Conservation (phyloP, 2,888 invertebrate genomes). For the Cistogaster globosa region DNA sequence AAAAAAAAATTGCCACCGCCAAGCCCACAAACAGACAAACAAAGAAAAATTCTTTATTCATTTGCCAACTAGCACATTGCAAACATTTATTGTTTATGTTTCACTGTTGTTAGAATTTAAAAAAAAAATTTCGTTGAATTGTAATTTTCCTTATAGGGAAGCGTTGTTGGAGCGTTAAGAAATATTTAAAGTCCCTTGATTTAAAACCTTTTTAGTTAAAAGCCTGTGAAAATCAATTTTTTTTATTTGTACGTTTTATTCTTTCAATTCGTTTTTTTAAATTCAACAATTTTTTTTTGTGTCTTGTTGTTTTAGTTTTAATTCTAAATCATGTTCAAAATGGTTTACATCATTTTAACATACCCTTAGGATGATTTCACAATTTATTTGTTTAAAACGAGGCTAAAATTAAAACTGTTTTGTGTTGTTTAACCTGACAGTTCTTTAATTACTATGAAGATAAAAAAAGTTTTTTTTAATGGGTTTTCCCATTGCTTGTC, state of each 20-base stretch:
- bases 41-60: background rate
- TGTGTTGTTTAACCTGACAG: conserved; percentile 34
- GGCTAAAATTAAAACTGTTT: background rate
- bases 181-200: conserved; percentile 35
- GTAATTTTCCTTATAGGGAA: conserved; percentile 39
- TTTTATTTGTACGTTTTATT: conserved; percentile 17
- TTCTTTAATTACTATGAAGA: conserved; percentile 24
- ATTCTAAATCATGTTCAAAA: conserved; percentile 54
- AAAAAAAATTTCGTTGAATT: conserved; percentile 35
- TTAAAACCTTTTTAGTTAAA: conserved; percentile 39
- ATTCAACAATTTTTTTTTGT: conserved; percentile 25
- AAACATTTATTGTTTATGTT: conserved; percentile 35
- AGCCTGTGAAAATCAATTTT: conserved; percentile 59
- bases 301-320: conserved; percentile 45
- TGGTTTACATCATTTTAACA: conserved; percentile 57
- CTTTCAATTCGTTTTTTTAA: background rate
- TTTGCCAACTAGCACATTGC: conserved; percentile 56
- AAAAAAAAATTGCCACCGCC: conserved; percentile 65
- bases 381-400: background rate
- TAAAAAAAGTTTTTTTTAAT: background rate
- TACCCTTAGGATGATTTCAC: conserved; percentile 24
- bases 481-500: conserved; percentile 22
- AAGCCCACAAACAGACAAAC: conserved; percentile 18
- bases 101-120: conserved; percentile 40
- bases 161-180: conserved; percentile 33